Percentiles rank a stretch among this genome's conserved stretches.
phyloP scores from a whole-genome alignment of 2,797 vertebrate genomes.

The Paratrypauchen microcephalus region DNA sequence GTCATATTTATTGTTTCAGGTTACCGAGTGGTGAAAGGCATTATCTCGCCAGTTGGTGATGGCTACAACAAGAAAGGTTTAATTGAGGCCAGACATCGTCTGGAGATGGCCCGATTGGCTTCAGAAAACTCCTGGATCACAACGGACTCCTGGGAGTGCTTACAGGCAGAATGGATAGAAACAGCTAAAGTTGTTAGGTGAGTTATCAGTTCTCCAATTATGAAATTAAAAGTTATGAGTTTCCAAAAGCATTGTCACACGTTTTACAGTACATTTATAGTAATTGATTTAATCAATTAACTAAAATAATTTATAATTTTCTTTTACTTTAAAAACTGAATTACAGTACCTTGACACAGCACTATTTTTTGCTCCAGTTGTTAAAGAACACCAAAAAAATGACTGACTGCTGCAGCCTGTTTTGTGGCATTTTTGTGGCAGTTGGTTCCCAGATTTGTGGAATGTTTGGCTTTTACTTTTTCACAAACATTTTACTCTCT shows the following conservation, averaged over 20 bases:
- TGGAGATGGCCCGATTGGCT: conserved; percentile 88
- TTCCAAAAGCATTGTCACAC: too few relatives aligned
- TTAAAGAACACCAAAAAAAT: not conserved
- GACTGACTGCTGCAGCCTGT: not conserved
- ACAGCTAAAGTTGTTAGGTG: conserved; percentile 89
- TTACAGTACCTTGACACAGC: not conserved
- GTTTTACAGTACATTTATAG: not conserved
- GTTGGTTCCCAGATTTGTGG: not conserved
- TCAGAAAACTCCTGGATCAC: conserved; percentile 87
- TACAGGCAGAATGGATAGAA: conserved; percentile 90
- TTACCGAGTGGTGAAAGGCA: conserved; percentile 89
- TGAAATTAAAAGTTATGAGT: not conserved
- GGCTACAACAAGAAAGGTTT: conserved; percentile 93
- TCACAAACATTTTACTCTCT: conserved; percentile 1
- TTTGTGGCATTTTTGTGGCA: not conserved
- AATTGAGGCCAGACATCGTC: conserved; percentile 85
- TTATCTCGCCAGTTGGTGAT: conserved; percentile 93
- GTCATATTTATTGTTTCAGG: conserved; percentile 68
- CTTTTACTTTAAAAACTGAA: not conserved
- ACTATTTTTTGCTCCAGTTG: not conserved
- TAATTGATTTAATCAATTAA: too few relatives aligned
- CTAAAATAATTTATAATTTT: too few relatives aligned
- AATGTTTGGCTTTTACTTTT: not conserved
- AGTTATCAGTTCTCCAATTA: conserved; percentile 15
- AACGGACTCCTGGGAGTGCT: conserved; percentile 89